Evolutionary conservation across 2,888 invertebrate species (phyloP).

Genomic region (Drosophila neonasuta): DNA sequence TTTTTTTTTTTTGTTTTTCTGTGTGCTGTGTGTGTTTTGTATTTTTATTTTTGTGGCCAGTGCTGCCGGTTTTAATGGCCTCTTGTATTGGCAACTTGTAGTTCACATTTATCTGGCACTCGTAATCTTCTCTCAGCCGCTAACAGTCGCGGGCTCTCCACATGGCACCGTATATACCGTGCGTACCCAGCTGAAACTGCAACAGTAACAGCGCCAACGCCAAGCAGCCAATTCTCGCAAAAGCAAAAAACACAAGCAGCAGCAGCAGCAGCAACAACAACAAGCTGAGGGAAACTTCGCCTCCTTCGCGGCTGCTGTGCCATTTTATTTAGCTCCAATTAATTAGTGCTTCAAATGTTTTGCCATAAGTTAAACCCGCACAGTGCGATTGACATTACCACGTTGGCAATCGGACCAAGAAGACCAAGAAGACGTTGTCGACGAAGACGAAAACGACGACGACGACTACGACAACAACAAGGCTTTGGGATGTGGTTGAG

Average conservation of each 20-base stretch:
- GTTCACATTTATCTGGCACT: constrained; percentile 78
- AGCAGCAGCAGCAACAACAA: constrained; percentile 11
- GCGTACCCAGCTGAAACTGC: constrained; percentile 47
- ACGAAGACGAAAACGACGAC: neutral
- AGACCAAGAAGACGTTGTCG: constrained; percentile 5
- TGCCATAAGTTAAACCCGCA: constrained; percentile 81
- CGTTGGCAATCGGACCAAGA: constrained; percentile 59
- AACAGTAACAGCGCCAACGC: constrained; percentile 44
- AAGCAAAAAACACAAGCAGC: constrained; percentile 4
- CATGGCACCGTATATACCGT: constrained; percentile 46
- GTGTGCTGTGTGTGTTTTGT: constrained; percentile 33
- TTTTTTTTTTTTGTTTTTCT: constrained; percentile 10
- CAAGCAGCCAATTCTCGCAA: constrained; percentile 39
- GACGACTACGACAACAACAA: constrained; percentile 13
- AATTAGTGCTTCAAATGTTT: constrained; percentile 82
- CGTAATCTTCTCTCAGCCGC: constrained; percentile 71
- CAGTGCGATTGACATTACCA: constrained; percentile 77
- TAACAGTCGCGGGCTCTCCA: constrained; percentile 40
- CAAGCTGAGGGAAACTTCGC: constrained; percentile 29
- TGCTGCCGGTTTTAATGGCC: constrained; percentile 75
- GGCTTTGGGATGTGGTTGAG: constrained; percentile 25
- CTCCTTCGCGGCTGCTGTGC: constrained; percentile 67
- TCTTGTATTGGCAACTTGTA: constrained; percentile 79
- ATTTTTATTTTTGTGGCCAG: constrained; percentile 39
- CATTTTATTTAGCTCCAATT: constrained; percentile 82